Evolutionary conservation across 1,140 invertebrate species (phyloP).

Genomic region (Zaprionus ghesquierei): DNA sequence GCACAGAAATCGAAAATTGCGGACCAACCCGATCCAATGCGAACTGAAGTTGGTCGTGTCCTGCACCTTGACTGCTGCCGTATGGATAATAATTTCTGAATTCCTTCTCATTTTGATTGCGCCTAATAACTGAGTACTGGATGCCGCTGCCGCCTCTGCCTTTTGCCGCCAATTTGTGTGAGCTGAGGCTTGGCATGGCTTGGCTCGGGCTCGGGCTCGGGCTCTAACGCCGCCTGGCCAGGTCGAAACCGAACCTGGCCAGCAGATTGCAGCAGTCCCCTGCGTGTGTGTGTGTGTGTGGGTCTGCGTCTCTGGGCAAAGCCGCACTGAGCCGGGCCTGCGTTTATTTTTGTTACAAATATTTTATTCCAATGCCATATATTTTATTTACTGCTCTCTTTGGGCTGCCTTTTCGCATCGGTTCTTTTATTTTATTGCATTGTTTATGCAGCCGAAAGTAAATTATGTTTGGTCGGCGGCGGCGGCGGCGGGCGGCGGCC

Average conservation of each 20-base stretch:
- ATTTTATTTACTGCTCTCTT: conserved; percentile 66
- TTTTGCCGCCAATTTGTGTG: conserved; percentile 58
- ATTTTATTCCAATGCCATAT: conserved; percentile 81
- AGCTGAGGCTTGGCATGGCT: too few relatives aligned
- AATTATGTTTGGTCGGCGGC: conserved; percentile 68
- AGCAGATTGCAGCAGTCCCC: conserved; percentile 5
- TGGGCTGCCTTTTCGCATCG: conserved; percentile 37
- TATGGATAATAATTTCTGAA: conserved; percentile 80
- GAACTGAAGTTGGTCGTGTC: conserved; percentile 45
- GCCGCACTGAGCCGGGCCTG: conserved; percentile 27
- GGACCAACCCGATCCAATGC: conserved; percentile 19
- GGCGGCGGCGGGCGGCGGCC: conserved; percentile 30
- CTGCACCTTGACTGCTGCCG: conserved; percentile 55
- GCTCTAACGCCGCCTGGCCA: conserved; percentile 24
- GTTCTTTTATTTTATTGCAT: conserved; percentile 79
- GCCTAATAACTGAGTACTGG: conserved; percentile 80
- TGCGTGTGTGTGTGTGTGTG: conserved; percentile 4
- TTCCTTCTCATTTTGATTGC: conserved; percentile 80
- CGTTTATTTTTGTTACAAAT: conserved; percentile 81
- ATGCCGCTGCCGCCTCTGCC: conserved; percentile 70
- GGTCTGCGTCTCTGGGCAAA: not conserved
- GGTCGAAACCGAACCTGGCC: not conserved
- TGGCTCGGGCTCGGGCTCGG: not conserved
- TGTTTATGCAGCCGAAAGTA: conserved; percentile 78
- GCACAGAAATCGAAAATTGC: conserved; percentile 78